Conservation (phyloP, 2,797 vertebrate genomes). For the Falco biarmicus region DNA sequence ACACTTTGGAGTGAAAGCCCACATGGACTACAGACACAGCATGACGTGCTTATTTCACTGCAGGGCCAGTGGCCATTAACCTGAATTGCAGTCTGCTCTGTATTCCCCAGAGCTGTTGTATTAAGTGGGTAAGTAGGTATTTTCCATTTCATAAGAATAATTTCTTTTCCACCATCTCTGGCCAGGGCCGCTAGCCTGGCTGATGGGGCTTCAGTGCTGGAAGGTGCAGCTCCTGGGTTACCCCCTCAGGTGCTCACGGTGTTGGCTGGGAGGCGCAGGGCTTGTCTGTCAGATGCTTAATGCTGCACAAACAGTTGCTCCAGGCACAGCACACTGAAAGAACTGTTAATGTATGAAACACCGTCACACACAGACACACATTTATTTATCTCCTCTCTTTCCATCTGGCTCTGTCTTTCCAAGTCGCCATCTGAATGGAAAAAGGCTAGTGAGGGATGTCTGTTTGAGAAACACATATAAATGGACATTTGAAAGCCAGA, state of each 20-base stretch:
- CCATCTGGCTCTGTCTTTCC: neutral
- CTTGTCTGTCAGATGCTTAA: neutral
- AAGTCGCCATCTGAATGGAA: neutral
- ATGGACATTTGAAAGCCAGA: neutral
- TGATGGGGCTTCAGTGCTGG: no score
- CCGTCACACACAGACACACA: fast-evolving
- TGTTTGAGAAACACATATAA: neutral
- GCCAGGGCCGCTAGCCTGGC: fast-evolving
- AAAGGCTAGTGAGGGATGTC: neutral
- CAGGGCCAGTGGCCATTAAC: neutral
- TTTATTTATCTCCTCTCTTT: neutral
- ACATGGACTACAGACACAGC: neutral
- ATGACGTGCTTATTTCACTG: neutral
- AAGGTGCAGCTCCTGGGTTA: neutral
- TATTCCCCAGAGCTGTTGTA: neutral
- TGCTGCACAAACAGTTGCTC: neutral
- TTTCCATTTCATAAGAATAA: neutral
- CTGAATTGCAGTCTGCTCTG: neutral
- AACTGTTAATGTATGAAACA: neutral
- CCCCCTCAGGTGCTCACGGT: no score
- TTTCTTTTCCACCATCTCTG: neutral
- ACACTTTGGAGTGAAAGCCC: neutral
- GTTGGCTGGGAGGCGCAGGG: neutral
- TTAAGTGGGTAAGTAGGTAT: neutral
- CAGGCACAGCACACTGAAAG: neutral